phyloP scores from a whole-genome alignment of 1,140 invertebrate genomes.

The Listronotus bonariensis region DNA sequence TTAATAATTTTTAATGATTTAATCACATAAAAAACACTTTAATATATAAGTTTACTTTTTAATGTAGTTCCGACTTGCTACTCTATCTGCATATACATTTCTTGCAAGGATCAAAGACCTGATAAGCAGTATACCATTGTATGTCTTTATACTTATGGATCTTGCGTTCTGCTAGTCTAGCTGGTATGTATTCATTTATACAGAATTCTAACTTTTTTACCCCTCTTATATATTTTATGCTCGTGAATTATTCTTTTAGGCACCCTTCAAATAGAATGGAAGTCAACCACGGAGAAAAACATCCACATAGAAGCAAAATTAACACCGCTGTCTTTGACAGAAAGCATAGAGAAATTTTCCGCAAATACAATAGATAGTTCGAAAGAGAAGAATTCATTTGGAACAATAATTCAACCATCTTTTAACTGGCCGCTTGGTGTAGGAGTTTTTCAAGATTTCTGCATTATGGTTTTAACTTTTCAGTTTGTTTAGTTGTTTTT shows the following conservation, averaged over 20 bases:
- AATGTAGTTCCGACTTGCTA: slow-evolving; percentile 73
- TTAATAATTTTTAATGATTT: too few relatives aligned
- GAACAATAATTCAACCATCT: background rate
- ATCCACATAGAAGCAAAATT: slow-evolving; percentile 28
- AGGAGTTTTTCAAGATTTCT: too few relatives aligned
- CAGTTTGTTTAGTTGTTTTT: too few relatives aligned
- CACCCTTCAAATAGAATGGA: slow-evolving; percentile 23
- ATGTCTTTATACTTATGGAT: slow-evolving; percentile 69
- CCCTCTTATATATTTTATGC: too few relatives aligned
- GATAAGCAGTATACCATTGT: slow-evolving; percentile 71
- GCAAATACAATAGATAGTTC: background rate
- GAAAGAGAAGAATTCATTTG: background rate
- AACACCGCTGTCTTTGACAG: slow-evolving; percentile 24
- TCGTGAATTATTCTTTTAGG: too few relatives aligned
- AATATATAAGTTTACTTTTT: slow-evolving; percentile 51
- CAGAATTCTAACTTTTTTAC: too few relatives aligned
- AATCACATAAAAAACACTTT: too few relatives aligned
- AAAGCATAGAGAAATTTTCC: slow-evolving; percentile 30
- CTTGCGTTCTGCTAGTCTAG: slow-evolving; percentile 58
- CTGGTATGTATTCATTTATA: slow-evolving; percentile 43
- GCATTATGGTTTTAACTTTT: too few relatives aligned
- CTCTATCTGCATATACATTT: slow-evolving; percentile 66
- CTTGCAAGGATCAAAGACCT: slow-evolving; percentile 67
- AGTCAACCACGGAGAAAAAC: slow-evolving; percentile 13
- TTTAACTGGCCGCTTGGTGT: slow-evolving; percentile 13